Evolutionary conservation across 2,797 vertebrate genomes (phyloP), one percentile per base, ranked within the genome.

Genomic region (Coccyzus lansbergi): DNA sequence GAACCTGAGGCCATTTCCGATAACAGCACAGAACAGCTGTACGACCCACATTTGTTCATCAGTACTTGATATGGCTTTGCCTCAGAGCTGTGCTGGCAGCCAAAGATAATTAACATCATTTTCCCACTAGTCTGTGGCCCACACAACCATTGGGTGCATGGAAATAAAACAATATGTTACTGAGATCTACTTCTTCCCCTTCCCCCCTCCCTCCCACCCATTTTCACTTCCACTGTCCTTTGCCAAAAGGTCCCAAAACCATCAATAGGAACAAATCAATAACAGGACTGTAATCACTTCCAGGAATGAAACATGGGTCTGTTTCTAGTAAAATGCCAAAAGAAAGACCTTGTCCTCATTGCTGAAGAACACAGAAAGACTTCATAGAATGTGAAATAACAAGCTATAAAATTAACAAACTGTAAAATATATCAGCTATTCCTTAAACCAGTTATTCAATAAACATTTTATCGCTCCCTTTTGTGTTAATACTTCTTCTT

Each of bases 171-270:
- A 87, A 14, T 51, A 14, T 12, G 33, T 21, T 80, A 34, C 72
- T 71, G 64, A 87, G 16, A 58, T 68, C 46, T 63, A 46, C 26
- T 62, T 71, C 8, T 78, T 55, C 21, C 7, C 3, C 42, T n/a
- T n/a, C 5, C 42, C 42, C 4, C 0, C 19, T 6, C 3, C 42
- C 4, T n/a, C n/a, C n/a, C n/a, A n/a, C 42, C 5, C 0, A 0
- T 55, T 95, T 89, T 87, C 25, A 75, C 40, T 79, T 9, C 8
- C 33, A 26, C 4, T 29, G 20, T 72, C 48, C 48, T 93, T 82
- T 91, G 63, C 24, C 79, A 74, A 81, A 80, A 75, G 9, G 17
- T 93, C 36, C 19, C 36, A 62, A 63, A 63, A 36, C 15, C 55
- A 88, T 81, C 84, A 78, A 72, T 59, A 86, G 26, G 55, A 86